Conservation (phyloP, 2,888 invertebrate species). For the Pachliopta kotzebuea region DNA sequence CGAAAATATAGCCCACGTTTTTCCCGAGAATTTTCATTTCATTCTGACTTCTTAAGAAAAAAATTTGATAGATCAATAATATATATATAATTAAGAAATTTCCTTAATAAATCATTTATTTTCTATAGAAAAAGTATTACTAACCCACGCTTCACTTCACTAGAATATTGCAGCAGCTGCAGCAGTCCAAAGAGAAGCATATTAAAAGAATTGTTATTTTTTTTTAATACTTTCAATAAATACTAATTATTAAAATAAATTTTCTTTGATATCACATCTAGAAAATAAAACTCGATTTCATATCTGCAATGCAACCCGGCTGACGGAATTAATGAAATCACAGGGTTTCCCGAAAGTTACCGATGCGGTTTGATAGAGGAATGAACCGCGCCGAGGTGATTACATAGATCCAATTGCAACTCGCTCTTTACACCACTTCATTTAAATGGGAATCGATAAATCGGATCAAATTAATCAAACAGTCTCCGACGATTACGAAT, state of each 20-base stretch:
- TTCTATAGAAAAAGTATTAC: no score
- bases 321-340: slow-evolving; percentile 17
- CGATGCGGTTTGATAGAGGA: slow-evolving; percentile 43
- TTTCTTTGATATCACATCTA: neutral
- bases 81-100: no score
- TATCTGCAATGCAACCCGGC: slow-evolving; percentile 8
- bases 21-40: no score
- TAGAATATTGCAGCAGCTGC: no score
- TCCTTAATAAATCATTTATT: no score
- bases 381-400: slow-evolving; percentile 43
- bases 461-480: neutral
- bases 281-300: neutral
- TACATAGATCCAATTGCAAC: slow-evolving; percentile 33
- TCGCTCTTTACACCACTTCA: slow-evolving; percentile 4
- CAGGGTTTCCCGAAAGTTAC: slow-evolving; percentile 17
- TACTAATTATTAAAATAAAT: no score
- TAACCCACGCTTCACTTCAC: no score
- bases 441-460: slow-evolving; percentile 8
- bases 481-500: slow-evolving; percentile 14
- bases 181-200: neutral
- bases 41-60: no score
- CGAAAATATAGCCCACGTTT: no score
- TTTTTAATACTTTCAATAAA: no score
- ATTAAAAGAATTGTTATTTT: no score
- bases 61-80: no score